These are phyloP conservation scores for Hemaris fuciformis DNA, from an alignment of 2,888 invertebrate genomes.

Conservation along the genomic window DNA sequence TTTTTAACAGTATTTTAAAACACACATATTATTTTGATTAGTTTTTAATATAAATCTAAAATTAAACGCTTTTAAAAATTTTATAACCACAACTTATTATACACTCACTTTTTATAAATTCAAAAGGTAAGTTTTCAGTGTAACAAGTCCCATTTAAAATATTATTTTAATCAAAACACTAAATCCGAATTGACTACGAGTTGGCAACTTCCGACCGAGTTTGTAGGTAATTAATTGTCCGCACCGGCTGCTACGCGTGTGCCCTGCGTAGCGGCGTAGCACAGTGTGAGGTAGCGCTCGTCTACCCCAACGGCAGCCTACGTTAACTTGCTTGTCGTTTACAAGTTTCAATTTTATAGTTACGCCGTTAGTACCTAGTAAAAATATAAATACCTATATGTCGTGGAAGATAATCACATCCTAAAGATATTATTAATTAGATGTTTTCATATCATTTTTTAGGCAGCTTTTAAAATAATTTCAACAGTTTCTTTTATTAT, in stretches of 20 bases:
- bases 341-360: neutral
- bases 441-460: too few relatives aligned
- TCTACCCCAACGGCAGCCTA: neutral
- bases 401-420: too few relatives aligned
- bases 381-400: too few relatives aligned
- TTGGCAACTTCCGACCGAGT: slow-evolving; percentile 20
- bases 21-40: neutral
- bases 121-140: neutral
- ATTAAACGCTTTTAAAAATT: neutral
- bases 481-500: too few relatives aligned
- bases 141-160: neutral
- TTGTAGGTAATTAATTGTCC: slow-evolving; percentile 11
- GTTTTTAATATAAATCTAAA: too few relatives aligned
- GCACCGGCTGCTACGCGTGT: slow-evolving; percentile 41
- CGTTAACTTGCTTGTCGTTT: neutral
- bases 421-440: too few relatives aligned
- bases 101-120: neutral
- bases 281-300: slow-evolving; percentile 32
- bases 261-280: slow-evolving; percentile 50
- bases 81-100: neutral
- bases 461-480: too few relatives aligned
- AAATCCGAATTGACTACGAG: slow-evolving; percentile 25
- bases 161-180: neutral
- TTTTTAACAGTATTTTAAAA: too few relatives aligned
- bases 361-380: too few relatives aligned